Base-by-base conservation (phyloP, 64 coral and sea anemone genomes). In the Astreopora myriophthalma region DNA sequence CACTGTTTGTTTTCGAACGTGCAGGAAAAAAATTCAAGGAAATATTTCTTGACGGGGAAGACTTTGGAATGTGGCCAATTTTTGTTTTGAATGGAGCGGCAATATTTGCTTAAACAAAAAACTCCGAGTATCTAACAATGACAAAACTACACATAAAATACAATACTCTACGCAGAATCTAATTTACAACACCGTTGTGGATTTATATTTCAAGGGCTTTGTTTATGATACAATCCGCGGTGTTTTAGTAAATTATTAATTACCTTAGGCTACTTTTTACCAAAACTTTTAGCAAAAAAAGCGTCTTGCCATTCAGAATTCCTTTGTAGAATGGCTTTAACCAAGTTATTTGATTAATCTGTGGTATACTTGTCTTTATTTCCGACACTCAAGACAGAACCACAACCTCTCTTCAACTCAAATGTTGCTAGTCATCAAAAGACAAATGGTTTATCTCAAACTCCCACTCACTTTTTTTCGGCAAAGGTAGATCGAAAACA, bases 191-290 rank as follows among this genome's bases (percentile, higher is more conserved):
- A 46, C 26, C 75, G 75, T 79, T 79, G 75, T 79, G 27, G 75
- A 57, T 79, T 79, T 55, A 13, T 32, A 79, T 51, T 55, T 79
- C 46, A 52, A 32, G 75, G 46, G 75, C 25, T 79, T 48, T 79
- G 75, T 79, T 79, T 79, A 79, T 46, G 27, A 79, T 79, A 55
- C 42, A 79, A 51, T 55, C 75, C 11, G 16, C 46, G 25, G 75
- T 44, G 24, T 16, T 55, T 79, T 55, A 79, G 48, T 79, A 52
- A 79, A 79, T 79, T 79, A 79, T 79, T 79, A 11, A 79, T 31
- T 23, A 8, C 46, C 27, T 22, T n/a, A 31, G 46, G n/a, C 75
- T 79, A 76, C 38, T 79, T 79, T 74, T 79, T 79, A 55, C 75
- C 46, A 79, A 37, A 44, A 46, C 24, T 52, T 79, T 79, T 79